Conservation (phyloP, 2,797 vertebrate genomes). For the Spinus olivaceus region DNA sequence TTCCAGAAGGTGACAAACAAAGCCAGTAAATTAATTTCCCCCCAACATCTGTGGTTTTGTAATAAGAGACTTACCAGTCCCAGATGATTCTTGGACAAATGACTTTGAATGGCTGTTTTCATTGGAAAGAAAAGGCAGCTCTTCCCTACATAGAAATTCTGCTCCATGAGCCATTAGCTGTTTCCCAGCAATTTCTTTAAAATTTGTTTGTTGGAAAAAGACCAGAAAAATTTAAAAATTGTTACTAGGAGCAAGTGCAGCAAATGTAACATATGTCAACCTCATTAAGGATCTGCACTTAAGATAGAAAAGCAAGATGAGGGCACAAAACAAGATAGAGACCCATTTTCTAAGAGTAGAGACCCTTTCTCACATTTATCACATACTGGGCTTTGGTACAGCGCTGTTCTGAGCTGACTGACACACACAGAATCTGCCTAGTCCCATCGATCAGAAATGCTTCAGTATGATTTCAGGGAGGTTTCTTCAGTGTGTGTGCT, state of each 20-base stretch:
- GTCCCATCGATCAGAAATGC: background rate
- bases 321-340: background rate
- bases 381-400: background rate
- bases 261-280: background rate
- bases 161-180: background rate
- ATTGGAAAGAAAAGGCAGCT: background rate
- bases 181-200: conserved; percentile 38
- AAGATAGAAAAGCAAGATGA: background rate
- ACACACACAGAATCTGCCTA: background rate
- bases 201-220: background rate
- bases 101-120: conserved; percentile 35
- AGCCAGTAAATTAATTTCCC: conserved; percentile 31
- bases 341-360: background rate
- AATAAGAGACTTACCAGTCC: conserved; percentile 22
- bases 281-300: background rate
- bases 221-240: background rate
- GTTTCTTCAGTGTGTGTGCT: background rate
- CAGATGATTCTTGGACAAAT: conserved; percentile 16
- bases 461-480: background rate
- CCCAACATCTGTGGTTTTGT: background rate
- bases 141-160: background rate
- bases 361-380: background rate
- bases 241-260: background rate
- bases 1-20: conserved; percentile 25
- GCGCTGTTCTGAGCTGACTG: background rate